Conservation (phyloP, 2,888 invertebrate species). For the Hypomecis atomaria region DNA sequence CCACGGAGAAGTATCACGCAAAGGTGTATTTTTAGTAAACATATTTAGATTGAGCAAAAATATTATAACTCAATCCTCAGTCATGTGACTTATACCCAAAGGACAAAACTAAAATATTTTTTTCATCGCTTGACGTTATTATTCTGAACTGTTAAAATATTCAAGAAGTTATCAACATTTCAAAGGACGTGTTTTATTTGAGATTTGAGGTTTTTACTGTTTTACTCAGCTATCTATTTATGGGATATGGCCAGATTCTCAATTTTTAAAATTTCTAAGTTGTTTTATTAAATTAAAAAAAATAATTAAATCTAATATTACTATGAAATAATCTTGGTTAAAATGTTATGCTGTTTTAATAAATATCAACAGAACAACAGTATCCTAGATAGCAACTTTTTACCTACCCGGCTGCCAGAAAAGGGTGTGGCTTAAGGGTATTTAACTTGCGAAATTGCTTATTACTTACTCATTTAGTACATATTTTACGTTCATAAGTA, state of each 20-base stretch:
- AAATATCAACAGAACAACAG: too few relatives aligned
- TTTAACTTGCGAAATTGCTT: too few relatives aligned
- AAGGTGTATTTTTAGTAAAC: slow-evolving; percentile 13
- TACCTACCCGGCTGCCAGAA: too few relatives aligned
- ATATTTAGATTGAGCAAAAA: slow-evolving; percentile 8
- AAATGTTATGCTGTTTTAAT: too few relatives aligned
- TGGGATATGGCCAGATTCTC: background rate
- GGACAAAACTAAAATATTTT: slow-evolving; percentile 17
- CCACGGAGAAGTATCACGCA: slow-evolving; percentile 31
- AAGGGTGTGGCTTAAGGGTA: too few relatives aligned
- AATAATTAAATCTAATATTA: too few relatives aligned
- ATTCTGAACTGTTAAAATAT: slow-evolving; percentile 15
- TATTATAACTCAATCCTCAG: slow-evolving; percentile 7
- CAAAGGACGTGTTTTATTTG: slow-evolving; percentile 1
- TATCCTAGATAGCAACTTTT: too few relatives aligned
- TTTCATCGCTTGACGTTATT: slow-evolving; percentile 2
- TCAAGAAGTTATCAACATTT: slow-evolving; percentile 15
- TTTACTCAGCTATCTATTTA: slow-evolving; percentile 3
- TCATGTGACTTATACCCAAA: slow-evolving; percentile 15
- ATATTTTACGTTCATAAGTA: too few relatives aligned
- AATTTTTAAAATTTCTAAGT: background rate
- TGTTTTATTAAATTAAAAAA: background rate
- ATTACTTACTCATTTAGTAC: too few relatives aligned
- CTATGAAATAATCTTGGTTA: background rate
- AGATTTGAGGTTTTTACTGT: slow-evolving; percentile 5